Evolutionary conservation across 2,888 invertebrate genomes (phyloP).

Genomic region (Ectropis crepuscularia): DNA sequence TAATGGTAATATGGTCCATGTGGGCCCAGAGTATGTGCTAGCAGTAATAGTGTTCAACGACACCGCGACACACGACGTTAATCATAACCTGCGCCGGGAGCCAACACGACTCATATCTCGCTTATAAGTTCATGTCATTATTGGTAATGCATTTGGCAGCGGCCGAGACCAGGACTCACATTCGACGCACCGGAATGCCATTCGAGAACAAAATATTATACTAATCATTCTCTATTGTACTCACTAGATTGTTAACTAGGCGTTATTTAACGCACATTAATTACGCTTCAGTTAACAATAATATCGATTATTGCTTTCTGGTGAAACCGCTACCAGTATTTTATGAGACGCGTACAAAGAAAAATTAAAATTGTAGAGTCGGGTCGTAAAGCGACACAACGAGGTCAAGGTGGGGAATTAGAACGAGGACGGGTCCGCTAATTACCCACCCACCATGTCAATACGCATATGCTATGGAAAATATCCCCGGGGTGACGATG

Average conservation of each 20-base stretch:
- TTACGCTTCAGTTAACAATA: constrained; percentile 26
- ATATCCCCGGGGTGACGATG: constrained; percentile 49
- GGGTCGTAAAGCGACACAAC: constrained; percentile 71
- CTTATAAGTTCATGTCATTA: constrained; percentile 63
- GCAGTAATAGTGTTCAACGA: constrained; percentile 60
- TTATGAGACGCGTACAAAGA: constrained; percentile 63
- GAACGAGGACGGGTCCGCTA: constrained; percentile 75
- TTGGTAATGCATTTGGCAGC: constrained; percentile 66
- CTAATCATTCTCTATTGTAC: constrained; percentile 30
- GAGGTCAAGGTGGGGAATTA: constrained; percentile 78
- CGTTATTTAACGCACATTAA: constrained; percentile 16
- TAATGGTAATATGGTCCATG: constrained; percentile 74
- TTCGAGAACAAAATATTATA: constrained; percentile 44
- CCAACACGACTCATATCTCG: constrained; percentile 49
- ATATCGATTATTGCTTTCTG: constrained; percentile 49
- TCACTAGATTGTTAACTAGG: constrained; percentile 20
- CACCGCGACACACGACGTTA: constrained; percentile 57
- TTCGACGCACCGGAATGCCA: constrained; percentile 45
- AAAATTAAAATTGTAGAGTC: constrained; percentile 68
- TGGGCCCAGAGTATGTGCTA: constrained; percentile 45
- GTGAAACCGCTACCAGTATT: constrained; percentile 58
- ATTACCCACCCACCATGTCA: constrained; percentile 70
- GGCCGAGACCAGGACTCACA: constrained; percentile 46
- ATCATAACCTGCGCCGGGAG: constrained; percentile 57
- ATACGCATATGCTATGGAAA: constrained; percentile 56